phyloP scores from a whole-genome alignment of 2,113 vertebrate genomes.

The Clarias gariepinus region DNA sequence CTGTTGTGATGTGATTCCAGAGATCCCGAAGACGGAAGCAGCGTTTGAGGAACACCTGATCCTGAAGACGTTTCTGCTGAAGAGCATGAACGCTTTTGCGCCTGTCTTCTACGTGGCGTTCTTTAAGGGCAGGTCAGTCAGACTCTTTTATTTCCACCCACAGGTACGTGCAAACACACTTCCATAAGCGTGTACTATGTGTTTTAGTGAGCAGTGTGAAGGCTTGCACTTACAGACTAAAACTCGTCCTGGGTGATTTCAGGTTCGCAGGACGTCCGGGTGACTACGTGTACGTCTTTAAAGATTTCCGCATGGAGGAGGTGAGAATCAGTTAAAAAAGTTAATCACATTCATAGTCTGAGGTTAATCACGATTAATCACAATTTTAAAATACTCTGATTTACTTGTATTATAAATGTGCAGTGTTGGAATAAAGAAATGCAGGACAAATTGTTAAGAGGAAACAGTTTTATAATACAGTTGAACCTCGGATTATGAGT shows the following conservation, averaged over 20 bases:
- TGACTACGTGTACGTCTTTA: conserved; percentile 89
- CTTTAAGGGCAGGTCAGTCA: conserved; percentile 93
- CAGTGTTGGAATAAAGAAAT: too few species aligned
- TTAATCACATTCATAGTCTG: too few species aligned
- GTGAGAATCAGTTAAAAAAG: conserved; percentile 66
- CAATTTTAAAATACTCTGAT: too few species aligned
- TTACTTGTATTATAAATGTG: too few species aligned
- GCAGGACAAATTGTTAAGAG: too few species aligned
- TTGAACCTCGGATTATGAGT: too few species aligned
- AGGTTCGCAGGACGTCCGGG: conserved; percentile 94
- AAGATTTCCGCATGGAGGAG: conserved; percentile 93
- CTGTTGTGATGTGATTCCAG: conserved; percentile 63
- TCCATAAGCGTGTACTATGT: background rate
- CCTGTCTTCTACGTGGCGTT: conserved; percentile 98
- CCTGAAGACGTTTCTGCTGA: conserved; percentile 93
- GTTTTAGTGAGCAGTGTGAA: background rate
- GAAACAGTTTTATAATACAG: too few species aligned
- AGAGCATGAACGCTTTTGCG: conserved; percentile 96
- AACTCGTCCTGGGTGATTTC: background rate
- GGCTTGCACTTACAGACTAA: background rate
- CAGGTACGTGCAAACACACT: background rate
- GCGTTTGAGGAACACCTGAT: conserved; percentile 92
- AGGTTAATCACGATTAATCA: too few species aligned
- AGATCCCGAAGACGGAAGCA: conserved; percentile 92
- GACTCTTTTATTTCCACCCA: background rate